phyloP scores from a whole-genome alignment of 92 coral and sea anemone genomes.

The Bergia puertoricense region DNA sequence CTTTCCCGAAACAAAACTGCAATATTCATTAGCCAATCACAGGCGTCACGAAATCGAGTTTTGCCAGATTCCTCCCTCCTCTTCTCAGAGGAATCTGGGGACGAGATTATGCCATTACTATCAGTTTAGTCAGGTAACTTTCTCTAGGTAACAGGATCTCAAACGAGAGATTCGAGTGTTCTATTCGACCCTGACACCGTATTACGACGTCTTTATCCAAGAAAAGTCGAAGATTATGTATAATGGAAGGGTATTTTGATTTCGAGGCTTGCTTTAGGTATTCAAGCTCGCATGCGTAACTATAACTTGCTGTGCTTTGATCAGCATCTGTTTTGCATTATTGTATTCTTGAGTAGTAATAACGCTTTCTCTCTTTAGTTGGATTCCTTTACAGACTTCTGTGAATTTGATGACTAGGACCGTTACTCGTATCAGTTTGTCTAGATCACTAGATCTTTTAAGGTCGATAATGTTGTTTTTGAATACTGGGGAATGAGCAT shows the following conservation, averaged over 20 bases:
- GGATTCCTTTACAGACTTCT: neutral
- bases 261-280: neutral
- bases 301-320: too few species aligned
- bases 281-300: neutral
- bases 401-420: neutral
- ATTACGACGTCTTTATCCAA: constrained; percentile 54
- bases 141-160: constrained; percentile 56
- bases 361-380: too few species aligned
- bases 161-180: constrained; percentile 49
- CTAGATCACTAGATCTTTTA: neutral
- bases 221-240: constrained; percentile 13
- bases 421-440: neutral
- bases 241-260: neutral
- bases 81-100: too few species aligned
- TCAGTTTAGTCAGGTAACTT: constrained; percentile 45
- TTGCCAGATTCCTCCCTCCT: too few species aligned
- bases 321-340: too few species aligned
- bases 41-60: too few species aligned
- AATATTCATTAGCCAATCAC: too few species aligned
- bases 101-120: constrained; percentile 14
- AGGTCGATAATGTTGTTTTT: neutral
- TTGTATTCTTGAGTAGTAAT: too few species aligned
- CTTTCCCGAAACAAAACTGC: too few species aligned
- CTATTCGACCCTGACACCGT: constrained; percentile 62
- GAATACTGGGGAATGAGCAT: too few species aligned